phyloP scores from a whole-genome alignment of 2,113 vertebrate genomes.

The Salvator merianae region DNA sequence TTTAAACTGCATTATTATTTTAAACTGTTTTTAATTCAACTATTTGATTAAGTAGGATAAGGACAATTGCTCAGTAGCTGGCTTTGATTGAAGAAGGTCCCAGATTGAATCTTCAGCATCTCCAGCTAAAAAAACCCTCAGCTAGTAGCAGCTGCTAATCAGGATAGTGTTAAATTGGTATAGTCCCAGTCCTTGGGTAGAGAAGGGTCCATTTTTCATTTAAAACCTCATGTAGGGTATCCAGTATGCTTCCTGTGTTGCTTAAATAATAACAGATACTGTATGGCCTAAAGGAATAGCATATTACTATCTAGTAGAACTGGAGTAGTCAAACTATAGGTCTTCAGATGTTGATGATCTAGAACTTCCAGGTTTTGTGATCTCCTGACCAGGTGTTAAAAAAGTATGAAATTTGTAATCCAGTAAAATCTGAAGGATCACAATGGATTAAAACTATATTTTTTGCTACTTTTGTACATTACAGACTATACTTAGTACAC shows the following conservation, averaged over 20 bases:
- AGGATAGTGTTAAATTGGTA: too few species aligned
- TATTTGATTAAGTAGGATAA: neutral
- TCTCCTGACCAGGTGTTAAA: too few species aligned
- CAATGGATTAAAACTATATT: neutral
- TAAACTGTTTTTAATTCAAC: conserved; percentile 13
- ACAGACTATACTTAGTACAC: neutral
- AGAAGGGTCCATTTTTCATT: too few species aligned
- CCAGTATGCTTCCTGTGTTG: too few species aligned
- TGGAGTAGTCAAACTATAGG: too few species aligned
- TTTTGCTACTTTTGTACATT: neutral
- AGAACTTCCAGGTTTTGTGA: too few species aligned
- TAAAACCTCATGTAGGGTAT: too few species aligned
- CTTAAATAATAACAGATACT: neutral
- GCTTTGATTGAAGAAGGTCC: neutral
- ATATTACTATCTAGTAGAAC: neutral
- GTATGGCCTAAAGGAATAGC: conserved; percentile 1
- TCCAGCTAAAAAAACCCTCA: neutral
- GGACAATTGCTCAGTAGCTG: neutral
- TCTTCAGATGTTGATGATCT: too few species aligned
- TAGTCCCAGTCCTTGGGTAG: too few species aligned
- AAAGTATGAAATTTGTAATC: too few species aligned
- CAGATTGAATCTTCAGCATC: neutral
- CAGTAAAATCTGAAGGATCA: neutral
- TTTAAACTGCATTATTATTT: too few species aligned
- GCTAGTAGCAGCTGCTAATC: neutral